Percentiles rank a stretch among this genome's conserved stretches.
Evolutionary conservation across 35 echinoderm and acorn worm species (phyloP).

Genomic region (Holothuria glaberrima): DNA sequence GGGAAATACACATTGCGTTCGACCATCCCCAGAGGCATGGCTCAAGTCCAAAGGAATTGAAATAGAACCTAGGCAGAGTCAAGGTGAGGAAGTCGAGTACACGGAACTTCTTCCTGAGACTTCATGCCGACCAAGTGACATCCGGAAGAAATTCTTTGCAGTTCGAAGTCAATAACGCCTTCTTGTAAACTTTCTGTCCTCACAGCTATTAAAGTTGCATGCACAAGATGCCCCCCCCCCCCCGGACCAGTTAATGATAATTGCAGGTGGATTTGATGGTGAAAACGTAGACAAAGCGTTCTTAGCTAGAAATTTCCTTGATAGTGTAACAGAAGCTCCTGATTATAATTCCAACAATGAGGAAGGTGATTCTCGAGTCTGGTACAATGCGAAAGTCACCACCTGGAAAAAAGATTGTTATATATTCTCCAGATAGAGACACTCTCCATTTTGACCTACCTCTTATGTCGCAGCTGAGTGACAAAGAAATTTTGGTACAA

Average conservation of each 20-base stretch:
- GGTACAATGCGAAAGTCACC: slow-evolving; percentile 48
- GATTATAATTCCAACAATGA: slow-evolving; percentile 54
- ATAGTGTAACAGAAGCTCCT: neutral
- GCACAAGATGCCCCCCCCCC: neutral
- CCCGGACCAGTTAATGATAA: neutral
- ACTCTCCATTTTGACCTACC: slow-evolving; percentile 49
- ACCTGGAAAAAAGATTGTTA: slow-evolving; percentile 31
- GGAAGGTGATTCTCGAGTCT: slow-evolving; percentile 52
- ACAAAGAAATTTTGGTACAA: slow-evolving; percentile 21
- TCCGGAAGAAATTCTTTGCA: slow-evolving; percentile 30
- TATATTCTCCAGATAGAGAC: slow-evolving; percentile 55
- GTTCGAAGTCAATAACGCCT: slow-evolving; percentile 28
- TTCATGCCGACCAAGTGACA: neutral
- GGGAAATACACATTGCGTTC: slow-evolving; percentile 49
- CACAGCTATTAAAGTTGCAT: slow-evolving; percentile 5
- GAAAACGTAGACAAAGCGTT: slow-evolving; percentile 48
- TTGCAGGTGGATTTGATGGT: slow-evolving; percentile 66
- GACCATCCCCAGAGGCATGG: slow-evolving; percentile 61
- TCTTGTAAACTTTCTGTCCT: slow-evolving; percentile 46
- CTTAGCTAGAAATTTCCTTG: neutral
- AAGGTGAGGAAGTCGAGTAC: neutral
- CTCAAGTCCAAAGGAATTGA: slow-evolving; percentile 51
- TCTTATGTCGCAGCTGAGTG: neutral
- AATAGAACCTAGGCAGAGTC: neutral
- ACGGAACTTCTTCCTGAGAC: neutral